These are phyloP conservation scores for Empis livida DNA, from an alignment of 2,888 invertebrate genomes.

Conservation along the genomic window DNA sequence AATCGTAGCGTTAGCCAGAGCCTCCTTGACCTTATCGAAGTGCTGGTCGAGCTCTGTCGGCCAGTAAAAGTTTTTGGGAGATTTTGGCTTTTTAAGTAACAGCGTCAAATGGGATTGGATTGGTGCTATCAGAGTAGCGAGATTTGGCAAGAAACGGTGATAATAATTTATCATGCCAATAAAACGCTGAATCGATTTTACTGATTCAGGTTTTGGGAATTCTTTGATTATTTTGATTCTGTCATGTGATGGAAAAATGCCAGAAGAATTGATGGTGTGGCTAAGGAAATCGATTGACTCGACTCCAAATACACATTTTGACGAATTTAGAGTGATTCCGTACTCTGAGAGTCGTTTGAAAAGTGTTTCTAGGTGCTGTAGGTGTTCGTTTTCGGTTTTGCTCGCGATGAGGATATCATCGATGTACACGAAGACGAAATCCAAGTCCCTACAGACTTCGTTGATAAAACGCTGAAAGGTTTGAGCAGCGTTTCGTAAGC, in stretches of 20 bases:
- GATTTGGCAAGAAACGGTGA: not conserved
- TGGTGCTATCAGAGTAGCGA: not conserved
- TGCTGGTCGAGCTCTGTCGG: not conserved
- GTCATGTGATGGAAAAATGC: constrained; percentile 1
- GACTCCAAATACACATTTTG: constrained; percentile 9
- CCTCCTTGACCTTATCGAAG: not conserved
- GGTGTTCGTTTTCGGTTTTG: constrained; percentile 8
- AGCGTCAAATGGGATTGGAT: not conserved
- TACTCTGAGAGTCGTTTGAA: constrained; percentile 3
- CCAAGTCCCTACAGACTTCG: constrained; percentile 12
- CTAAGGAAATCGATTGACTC: not conserved
- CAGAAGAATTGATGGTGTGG: not conserved
- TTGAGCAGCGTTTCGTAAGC: constrained; percentile 22
- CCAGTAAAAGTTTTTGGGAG: not conserved
- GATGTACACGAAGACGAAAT: constrained; percentile 15
- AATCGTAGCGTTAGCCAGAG: constrained; percentile 10
- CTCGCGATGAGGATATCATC: constrained; percentile 18
- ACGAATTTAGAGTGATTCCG: constrained; percentile 11
- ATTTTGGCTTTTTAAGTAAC: not conserved
- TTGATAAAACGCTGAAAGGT: constrained; percentile 24
- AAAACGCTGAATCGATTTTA: not conserved
- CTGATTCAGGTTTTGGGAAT: not conserved
- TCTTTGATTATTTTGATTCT: not conserved
- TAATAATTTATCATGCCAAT: not conserved
- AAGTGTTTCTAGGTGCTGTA: constrained; percentile 9